Evolutionary conservation across 2,113 vertebrate species (phyloP).

Genomic region (Trinectes maculatus): DNA sequence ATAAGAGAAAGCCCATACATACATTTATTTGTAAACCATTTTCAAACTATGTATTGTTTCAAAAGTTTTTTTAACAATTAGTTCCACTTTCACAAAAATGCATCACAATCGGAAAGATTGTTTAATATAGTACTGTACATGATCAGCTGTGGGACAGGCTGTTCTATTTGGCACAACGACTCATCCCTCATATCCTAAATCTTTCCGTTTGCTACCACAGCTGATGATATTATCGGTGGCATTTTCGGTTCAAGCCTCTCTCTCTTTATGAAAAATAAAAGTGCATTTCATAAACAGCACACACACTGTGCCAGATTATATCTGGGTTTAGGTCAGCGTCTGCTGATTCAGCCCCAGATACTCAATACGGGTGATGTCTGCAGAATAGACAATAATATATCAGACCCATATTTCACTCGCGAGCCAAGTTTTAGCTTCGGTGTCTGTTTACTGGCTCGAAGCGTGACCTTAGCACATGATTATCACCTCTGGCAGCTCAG

Average conservation of each 20-base stretch:
- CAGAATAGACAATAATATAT: conserved; percentile 38
- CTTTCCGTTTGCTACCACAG: neutral
- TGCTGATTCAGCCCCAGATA: conserved; percentile 63
- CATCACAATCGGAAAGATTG: neutral
- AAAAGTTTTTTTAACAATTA: too few species aligned
- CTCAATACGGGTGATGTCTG: conserved; percentile 46
- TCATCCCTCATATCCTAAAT: too few species aligned
- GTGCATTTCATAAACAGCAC: conserved; percentile 16
- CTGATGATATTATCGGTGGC: neutral
- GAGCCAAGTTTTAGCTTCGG: neutral
- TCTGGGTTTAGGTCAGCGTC: conserved; percentile 26
- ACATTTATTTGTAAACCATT: neutral
- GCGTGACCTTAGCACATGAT: conserved; percentile 57
- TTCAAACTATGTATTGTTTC: too few species aligned
- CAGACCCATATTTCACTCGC: conserved; percentile 17
- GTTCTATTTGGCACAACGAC: too few species aligned
- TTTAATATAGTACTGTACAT: neutral
- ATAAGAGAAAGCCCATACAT: neutral
- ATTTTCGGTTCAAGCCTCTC: neutral
- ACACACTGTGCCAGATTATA: conserved; percentile 3
- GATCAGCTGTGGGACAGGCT: neutral
- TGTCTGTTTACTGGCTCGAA: conserved; percentile 4
- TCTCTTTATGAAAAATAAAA: conserved; percentile 16
- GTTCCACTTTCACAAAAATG: neutral
- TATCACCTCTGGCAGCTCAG: conserved; percentile 45